Evolutionary conservation across 2,797 vertebrate species (phyloP), one percentile per base, ranked within the genome.

Genomic region (Pantherophis vulpinus): DNA sequence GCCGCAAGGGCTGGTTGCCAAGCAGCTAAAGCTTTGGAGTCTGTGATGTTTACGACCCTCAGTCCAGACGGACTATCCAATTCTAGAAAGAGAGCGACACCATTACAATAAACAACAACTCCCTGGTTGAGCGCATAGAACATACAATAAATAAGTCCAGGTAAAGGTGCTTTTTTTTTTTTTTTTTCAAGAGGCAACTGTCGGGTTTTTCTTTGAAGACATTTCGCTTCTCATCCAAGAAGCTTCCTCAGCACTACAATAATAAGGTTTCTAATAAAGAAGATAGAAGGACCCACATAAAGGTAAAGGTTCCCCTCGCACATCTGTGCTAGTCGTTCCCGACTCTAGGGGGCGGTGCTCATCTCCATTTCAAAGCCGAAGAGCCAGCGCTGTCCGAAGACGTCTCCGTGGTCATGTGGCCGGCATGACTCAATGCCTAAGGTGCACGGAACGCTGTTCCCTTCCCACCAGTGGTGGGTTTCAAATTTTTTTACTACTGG

Each of bases 1-100:
- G 98, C 98, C 14, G 99, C 99, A 1, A 99, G 98, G 87, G 99
- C 98, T 0, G 99, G 99, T 96, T 99, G 99, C 99, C 99, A 99
- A 87, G 98, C 97, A 66, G 99, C 97, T 96, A 99, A 94, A 86
- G 99, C 99, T 93, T 98, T 98, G 0, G 98, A 98, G 93, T 99
- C 99, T 0, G 99, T 99, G 97, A 99, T 98, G 96, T 99, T 99
- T 93, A 98, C 96, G 51, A 98, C 98, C 3, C 96, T 97, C 79
- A 99, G 97, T 88, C 98, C 98, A 5, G 98, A 98, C 0, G 99
- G 99, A 91, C 98, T 99, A 96, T 99, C 99, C 96, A 99, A 97
- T 92, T 98, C 99, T 99, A 96, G 0, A 23, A 37, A 91, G 2
- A 54, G 91, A 37, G n/a, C 0, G 0, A 23, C 4, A 60, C 1